Percentiles rank a stretch among this genome's conserved stretches.
Evolutionary conservation across 2,888 invertebrate genomes (phyloP).

Genomic region (Agrochola circellaris): DNA sequence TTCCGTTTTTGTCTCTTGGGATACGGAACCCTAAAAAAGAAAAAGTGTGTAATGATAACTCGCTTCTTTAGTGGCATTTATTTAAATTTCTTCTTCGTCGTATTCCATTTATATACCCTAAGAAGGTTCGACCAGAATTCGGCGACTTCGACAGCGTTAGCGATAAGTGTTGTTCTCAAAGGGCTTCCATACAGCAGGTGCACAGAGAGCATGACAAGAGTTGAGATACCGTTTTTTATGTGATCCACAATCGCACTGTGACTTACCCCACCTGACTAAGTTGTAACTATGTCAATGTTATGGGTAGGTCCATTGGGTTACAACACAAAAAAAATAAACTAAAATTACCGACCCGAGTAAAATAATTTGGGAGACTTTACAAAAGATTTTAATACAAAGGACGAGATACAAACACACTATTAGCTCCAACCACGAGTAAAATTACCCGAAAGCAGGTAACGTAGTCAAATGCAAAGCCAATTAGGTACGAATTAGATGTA

Average conservation of each 20-base stretch:
- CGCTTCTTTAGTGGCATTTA: neutral
- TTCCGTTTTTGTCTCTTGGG: too few relatives aligned
- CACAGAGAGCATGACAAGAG: too few relatives aligned
- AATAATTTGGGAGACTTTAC: constrained; percentile 9
- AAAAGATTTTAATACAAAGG: constrained; percentile 27
- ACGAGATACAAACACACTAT: constrained; percentile 42
- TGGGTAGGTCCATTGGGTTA: neutral
- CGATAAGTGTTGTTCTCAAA: too few relatives aligned
- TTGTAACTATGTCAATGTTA: neutral
- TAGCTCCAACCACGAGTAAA: constrained; percentile 36
- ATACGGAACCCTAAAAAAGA: too few relatives aligned
- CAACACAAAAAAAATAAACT: neutral
- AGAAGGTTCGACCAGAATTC: too few relatives aligned
- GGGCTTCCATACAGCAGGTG: too few relatives aligned
- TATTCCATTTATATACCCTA: too few relatives aligned
- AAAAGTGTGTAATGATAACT: neutral
- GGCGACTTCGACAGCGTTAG: too few relatives aligned
- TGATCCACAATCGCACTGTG: too few relatives aligned
- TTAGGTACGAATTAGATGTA: constrained; percentile 58
- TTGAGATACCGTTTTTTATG: too few relatives aligned
- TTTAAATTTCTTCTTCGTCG: too few relatives aligned
- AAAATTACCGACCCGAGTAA: neutral
- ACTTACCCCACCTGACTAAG: too few relatives aligned
- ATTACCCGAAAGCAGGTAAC: constrained; percentile 37
- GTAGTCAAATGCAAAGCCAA: constrained; percentile 56